Conservation (phyloP, 2,797 vertebrate species). For the Cossypha heuglini region DNA sequence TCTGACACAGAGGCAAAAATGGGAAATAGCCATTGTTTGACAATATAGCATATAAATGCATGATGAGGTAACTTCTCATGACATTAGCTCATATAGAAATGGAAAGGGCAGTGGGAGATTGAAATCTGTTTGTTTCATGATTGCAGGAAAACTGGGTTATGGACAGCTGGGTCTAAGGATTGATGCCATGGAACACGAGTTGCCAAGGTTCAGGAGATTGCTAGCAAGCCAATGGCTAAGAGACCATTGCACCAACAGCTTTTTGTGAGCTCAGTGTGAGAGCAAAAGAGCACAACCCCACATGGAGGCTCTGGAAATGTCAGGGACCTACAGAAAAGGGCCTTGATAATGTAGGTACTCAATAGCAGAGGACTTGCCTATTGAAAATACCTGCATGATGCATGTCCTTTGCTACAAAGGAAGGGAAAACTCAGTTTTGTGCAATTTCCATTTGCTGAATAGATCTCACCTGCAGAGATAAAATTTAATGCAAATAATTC, state of each 20-base stretch:
- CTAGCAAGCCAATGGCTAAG: not conserved
- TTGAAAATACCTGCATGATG: not conserved
- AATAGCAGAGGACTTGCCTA: not conserved
- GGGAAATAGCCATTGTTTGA: not conserved
- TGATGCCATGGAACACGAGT: accelerated
- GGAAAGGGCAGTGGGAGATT: not conserved
- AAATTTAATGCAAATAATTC: not conserved
- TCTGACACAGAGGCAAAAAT: not conserved
- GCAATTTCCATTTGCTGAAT: not conserved
- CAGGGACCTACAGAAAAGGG: not conserved
- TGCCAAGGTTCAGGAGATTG: not conserved
- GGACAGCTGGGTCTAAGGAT: not conserved
- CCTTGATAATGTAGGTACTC: not conserved
- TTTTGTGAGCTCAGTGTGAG: not conserved
- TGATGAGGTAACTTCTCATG: not conserved
- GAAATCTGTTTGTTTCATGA: not conserved
- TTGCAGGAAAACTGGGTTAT: not conserved
- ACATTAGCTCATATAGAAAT: not conserved
- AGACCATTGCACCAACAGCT: accelerated
- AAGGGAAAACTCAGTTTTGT: not conserved
- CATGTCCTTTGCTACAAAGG: not conserved
- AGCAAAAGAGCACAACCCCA: not conserved
- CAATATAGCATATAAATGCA: not conserved
- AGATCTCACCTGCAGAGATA: not conserved
- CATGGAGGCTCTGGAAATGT: not conserved